Base-by-base conservation (phyloP, 1,140 invertebrate species). In the Lineus longissimus region DNA sequence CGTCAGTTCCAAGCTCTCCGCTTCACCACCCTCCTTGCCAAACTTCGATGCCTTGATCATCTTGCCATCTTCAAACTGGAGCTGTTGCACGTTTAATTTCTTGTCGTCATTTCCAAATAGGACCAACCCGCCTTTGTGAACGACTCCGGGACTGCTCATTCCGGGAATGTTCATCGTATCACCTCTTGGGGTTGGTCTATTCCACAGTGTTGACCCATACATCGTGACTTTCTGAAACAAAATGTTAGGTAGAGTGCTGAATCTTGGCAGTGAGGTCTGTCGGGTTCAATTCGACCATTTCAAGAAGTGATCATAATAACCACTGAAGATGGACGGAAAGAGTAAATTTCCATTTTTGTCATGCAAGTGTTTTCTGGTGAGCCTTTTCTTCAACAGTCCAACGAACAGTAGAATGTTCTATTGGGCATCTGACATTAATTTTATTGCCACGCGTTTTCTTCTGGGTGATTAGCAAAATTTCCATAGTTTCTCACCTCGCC, bases 11-110 rank as follows among this genome's bases (percentile, higher is more conserved):
- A 80, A 55, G 55, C 89, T 88, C 9, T 94, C 75, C 0, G 78
- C 77, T 19, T 86, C 83, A 23, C 77, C 80, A 57, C 86, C 84
- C 15, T 61, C 87, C 67, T 80, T 75, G 23, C 92, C 94, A 81
- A 88, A 94, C 67, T 91, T 91, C 33, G 85, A 84, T 0, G 94
- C 93, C 29, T 86, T 85, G 63, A 95, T 93, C 85, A 93, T 93
- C 79, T 89, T 91, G 0, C 88, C 91, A 60, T 87, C 89, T 6
- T 89, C 47, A 90, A 80, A 64, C 87, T 82, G 75, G 1, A 85
- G 40, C 57, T 79, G 88, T 64, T 88, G 85, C 1, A 94, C 85
- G 73, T 92, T 91, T 11, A 87, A 75, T 85, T 86, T 65, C 22
- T 2, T 43, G 30, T 87, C 88, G 83, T 97, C 92, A 63, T 82